Conservation (phyloP, 2,888 invertebrate genomes). For the Megaustenia siamemsis region DNA sequence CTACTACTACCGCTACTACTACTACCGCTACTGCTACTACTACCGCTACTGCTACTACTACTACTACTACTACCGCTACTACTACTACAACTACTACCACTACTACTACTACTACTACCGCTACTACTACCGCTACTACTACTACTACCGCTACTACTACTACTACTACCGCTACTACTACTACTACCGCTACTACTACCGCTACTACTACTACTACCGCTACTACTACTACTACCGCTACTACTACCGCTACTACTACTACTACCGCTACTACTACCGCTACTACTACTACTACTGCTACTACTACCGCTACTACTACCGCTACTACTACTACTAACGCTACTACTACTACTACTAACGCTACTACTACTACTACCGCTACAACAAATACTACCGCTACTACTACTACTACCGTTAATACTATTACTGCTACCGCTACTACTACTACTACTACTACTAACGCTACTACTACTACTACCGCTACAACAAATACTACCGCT, state of each 20-base stretch:
- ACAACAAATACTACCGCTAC: slow-evolving; percentile 8
- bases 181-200: slow-evolving; percentile 14
- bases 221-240: not conserved
- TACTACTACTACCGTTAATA: not conserved
- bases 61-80: slow-evolving; percentile 20
- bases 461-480: slow-evolving; percentile 21
- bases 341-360: slow-evolving; percentile 16
- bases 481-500: slow-evolving; percentile 1
- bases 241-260: no score
- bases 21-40: slow-evolving; percentile 5
- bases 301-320: not conserved
- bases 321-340: slow-evolving; percentile 16
- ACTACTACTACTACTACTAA: slow-evolving; percentile 23
- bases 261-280: no score
- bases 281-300: slow-evolving; percentile 18
- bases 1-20: slow-evolving; percentile 21
- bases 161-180: slow-evolving; percentile 10
- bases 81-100: slow-evolving; percentile 16
- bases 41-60: slow-evolving; percentile 18
- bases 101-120: not conserved
- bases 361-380: slow-evolving; percentile 2
- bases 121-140: not conserved
- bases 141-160: slow-evolving; percentile 16
- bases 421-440: slow-evolving; percentile 8
- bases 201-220: slow-evolving; percentile 26